phyloP scores from a whole-genome alignment of 92 coral and sea anemone genomes.

The Bergia sp. region DNA sequence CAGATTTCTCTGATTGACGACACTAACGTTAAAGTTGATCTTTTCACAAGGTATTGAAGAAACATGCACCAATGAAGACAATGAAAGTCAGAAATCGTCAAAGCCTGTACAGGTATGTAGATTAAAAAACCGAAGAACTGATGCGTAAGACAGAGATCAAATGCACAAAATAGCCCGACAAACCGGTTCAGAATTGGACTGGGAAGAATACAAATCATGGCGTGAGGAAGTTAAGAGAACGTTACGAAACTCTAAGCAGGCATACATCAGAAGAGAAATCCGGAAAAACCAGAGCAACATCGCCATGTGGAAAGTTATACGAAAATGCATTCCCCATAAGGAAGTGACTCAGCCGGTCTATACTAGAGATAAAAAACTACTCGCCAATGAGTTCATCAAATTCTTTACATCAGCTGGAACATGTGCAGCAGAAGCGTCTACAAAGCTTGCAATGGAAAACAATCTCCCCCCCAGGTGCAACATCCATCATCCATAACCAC shows the following conservation, averaged over 20 bases:
- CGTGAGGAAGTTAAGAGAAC: conserved; percentile 2
- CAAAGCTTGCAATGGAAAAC: not conserved
- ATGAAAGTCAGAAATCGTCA: conserved; percentile 19
- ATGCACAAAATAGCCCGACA: conserved; percentile 28
- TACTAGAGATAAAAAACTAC: no score
- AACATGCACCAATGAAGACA: conserved; percentile 5
- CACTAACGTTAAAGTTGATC: not conserved
- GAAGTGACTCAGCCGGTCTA: no score
- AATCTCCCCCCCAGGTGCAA: not conserved
- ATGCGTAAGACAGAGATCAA: conserved; percentile 4
- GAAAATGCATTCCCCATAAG: no score
- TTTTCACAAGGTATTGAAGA: conserved; percentile 1
- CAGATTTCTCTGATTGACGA: not conserved
- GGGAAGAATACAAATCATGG: not conserved
- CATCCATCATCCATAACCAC: not conserved
- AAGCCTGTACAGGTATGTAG: no score
- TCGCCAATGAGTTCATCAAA: no score
- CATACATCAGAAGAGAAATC: not conserved
- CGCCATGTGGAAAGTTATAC: no score
- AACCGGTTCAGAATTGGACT: not conserved
- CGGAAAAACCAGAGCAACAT: not conserved
- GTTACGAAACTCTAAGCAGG: conserved; percentile 16
- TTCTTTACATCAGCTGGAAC: no score
- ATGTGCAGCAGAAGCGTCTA: not conserved
- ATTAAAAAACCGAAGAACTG: not conserved